Conservation (phyloP, 2,113 vertebrate species). For the Casuarius casuarius region DNA sequence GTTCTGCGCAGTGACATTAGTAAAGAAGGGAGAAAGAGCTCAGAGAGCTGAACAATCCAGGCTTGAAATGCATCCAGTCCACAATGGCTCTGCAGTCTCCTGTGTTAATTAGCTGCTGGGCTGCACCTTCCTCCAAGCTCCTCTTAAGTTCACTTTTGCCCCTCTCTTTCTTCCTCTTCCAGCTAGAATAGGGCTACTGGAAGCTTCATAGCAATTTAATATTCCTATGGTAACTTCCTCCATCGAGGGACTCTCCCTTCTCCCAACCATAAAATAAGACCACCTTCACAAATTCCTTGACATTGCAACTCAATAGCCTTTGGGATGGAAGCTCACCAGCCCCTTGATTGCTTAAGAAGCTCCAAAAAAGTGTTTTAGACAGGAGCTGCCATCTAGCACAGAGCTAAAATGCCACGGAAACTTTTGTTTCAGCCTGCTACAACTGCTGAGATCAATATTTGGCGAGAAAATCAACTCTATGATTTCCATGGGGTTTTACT, state of each 20-base stretch:
- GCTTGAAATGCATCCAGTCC: neutral
- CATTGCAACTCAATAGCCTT: neutral
- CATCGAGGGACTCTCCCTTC: neutral
- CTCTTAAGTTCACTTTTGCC: neutral
- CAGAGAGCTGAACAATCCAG: neutral
- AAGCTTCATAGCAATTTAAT: rapidly evolving
- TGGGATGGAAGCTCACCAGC: neutral
- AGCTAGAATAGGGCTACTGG: neutral
- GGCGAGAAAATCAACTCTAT: neutral
- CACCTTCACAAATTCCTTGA: neutral
- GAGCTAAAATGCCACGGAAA: neutral
- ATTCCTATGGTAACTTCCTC: neutral
- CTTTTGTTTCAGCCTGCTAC: neutral
- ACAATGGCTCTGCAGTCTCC: neutral
- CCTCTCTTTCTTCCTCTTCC: neutral
- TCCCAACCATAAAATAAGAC: neutral
- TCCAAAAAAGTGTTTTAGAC: neutral
- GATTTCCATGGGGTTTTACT: neutral
- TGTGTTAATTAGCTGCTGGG: neutral
- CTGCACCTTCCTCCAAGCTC: neutral
- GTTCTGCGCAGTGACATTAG: neutral
- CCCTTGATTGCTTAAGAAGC: neutral
- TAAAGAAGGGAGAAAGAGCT: neutral
- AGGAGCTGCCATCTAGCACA: neutral
- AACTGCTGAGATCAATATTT: neutral